Evolutionary conservation across 2,888 invertebrate species (phyloP).

Genomic region (Epinotia ramella): DNA sequence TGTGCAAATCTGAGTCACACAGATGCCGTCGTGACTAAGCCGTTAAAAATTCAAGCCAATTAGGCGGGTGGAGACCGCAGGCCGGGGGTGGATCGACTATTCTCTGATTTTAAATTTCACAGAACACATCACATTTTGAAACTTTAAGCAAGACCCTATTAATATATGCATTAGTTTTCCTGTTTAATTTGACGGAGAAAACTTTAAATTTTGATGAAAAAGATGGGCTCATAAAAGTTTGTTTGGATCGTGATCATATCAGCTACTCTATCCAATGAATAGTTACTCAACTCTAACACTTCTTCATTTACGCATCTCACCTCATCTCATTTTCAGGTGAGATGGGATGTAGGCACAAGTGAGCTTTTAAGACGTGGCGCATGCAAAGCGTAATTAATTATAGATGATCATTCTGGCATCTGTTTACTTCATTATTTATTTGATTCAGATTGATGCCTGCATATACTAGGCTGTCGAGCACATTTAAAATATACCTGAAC

Average conservation of each 20-base stretch:
- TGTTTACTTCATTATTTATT: neutral
- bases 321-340: neutral
- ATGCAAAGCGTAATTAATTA: neutral
- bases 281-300: too few species aligned
- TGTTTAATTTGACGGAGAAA: constrained; percentile 4
- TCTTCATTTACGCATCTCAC: too few species aligned
- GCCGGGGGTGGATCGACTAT: constrained; percentile 28
- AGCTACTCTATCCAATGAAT: too few species aligned
- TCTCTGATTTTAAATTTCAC: constrained; percentile 24
- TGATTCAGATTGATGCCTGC: neutral
- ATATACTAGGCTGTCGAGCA: neutral
- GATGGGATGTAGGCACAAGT: constrained; percentile 15
- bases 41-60: constrained; percentile 79
- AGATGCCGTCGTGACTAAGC: constrained; percentile 76
- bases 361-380: constrained; percentile 13
- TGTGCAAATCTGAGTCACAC: constrained; percentile 69
- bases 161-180: neutral
- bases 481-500: neutral
- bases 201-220: neutral
- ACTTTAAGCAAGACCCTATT: neutral
- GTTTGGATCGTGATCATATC: too few species aligned
- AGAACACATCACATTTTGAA: constrained; percentile 15
- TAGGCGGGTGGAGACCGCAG: constrained; percentile 56
- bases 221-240: neutral
- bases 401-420: constrained; percentile 1